phyloP scores from a whole-genome alignment of 2,113 vertebrate genomes.

The Callaeas wilsoni region DNA sequence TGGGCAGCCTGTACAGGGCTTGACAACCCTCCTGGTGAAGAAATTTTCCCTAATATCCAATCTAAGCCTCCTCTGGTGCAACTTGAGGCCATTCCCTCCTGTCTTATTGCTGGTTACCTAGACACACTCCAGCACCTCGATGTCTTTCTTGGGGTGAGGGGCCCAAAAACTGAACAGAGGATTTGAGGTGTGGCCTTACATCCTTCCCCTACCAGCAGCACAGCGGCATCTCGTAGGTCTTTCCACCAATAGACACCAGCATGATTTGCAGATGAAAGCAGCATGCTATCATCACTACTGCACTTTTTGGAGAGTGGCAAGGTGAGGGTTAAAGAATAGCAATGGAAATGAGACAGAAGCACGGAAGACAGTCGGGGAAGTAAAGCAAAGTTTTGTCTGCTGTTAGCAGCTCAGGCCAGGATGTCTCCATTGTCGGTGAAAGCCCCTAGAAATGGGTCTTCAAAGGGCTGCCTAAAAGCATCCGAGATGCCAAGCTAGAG shows the following conservation, averaged over 20 bases:
- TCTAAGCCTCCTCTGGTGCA: background rate
- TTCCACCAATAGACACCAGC: background rate
- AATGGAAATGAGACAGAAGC: background rate
- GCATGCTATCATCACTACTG: background rate
- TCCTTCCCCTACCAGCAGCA: background rate
- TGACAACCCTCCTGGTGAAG: background rate
- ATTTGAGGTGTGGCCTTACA: background rate
- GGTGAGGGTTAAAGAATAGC: background rate
- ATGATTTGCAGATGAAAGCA: background rate
- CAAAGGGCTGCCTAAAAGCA: background rate
- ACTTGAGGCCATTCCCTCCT: background rate
- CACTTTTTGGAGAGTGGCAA: background rate
- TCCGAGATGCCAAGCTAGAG: background rate
- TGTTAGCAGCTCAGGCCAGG: background rate
- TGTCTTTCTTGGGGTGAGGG: background rate
- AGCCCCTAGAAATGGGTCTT: background rate
- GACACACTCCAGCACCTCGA: background rate
- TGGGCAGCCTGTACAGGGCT: background rate
- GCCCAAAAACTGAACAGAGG: background rate
- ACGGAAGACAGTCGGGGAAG: background rate
- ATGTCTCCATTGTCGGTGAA: background rate
- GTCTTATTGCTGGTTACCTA: background rate
- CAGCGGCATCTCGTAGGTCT: no score
- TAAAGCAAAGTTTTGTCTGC: background rate
- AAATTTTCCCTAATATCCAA: background rate